Evolutionary conservation across 1,140 invertebrate genomes (phyloP).

Genomic region (Trinorchestia longiramus): DNA sequence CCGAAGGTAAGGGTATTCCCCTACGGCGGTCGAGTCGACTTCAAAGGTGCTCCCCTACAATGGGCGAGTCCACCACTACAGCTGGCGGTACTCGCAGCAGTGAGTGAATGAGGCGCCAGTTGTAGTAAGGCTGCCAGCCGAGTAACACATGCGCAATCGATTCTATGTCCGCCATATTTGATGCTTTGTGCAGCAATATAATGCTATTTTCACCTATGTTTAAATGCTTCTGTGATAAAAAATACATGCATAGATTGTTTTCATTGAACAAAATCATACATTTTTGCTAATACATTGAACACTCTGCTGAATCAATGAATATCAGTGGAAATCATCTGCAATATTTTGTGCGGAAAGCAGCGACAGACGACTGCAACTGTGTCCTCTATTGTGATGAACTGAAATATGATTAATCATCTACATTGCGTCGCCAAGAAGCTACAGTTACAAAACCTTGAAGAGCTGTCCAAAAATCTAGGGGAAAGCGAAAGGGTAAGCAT

Average conservation of each 20-base stretch:
- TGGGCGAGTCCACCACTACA: slow-evolving; percentile 65
- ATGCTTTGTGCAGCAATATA: slow-evolving; percentile 60
- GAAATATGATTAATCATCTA: slow-evolving; percentile 67
- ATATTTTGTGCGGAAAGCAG: slow-evolving; percentile 39
- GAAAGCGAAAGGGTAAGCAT: slow-evolving; percentile 64
- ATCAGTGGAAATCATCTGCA: slow-evolving; percentile 36
- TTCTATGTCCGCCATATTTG: slow-evolving; percentile 66
- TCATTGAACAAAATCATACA: not conserved
- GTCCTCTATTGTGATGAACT: slow-evolving; percentile 54
- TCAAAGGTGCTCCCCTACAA: slow-evolving; percentile 58
- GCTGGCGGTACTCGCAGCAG: slow-evolving; percentile 66
- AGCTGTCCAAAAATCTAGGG: slow-evolving; percentile 58
- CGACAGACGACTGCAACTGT: slow-evolving; percentile 30
- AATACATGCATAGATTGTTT: not conserved
- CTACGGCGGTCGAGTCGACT: slow-evolving; percentile 43
- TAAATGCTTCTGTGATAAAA: not conserved
- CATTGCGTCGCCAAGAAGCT: slow-evolving; percentile 66
- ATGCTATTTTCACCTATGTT: not conserved
- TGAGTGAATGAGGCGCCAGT: slow-evolving; percentile 66
- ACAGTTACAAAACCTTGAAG: slow-evolving; percentile 65
- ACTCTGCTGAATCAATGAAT: slow-evolving; percentile 32
- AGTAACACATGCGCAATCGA: slow-evolving; percentile 63
- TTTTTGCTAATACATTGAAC: not conserved
- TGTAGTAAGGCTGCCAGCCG: slow-evolving; percentile 65
- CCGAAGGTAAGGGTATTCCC: slow-evolving; percentile 23